Conservation (phyloP, 1,140 invertebrate species). For the Sarcophaga bullata region DNA sequence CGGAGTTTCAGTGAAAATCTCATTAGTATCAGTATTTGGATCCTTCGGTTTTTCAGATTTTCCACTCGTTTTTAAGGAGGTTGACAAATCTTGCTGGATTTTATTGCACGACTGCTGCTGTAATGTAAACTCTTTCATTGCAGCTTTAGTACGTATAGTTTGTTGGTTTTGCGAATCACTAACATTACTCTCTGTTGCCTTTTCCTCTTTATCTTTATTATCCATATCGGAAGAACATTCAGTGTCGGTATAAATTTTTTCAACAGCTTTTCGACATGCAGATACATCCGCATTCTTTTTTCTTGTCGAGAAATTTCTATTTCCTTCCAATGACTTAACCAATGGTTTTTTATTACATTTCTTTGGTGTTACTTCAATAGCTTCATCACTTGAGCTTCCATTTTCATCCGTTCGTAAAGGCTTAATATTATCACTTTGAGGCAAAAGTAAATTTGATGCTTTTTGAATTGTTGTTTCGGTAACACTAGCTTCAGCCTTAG, state of each 20-base stretch:
- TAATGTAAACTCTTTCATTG: conserved; percentile 80
- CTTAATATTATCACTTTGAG: conserved; percentile 74
- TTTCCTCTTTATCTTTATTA: conserved; percentile 53
- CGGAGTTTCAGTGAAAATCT: conserved; percentile 53
- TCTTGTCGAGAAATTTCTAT: conserved; percentile 63
- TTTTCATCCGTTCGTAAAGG: conserved; percentile 65
- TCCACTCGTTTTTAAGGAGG: background rate
- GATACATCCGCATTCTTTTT: conserved; percentile 73
- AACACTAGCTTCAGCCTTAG: conserved; percentile 27
- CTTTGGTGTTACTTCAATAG: conserved; percentile 77
- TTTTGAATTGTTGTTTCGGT: conserved; percentile 37
- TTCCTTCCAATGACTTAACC: conserved; percentile 26
- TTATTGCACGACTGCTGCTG: conserved; percentile 45
- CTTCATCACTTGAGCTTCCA: conserved; percentile 75
- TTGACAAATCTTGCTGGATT: conserved; percentile 18
- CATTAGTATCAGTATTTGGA: conserved; percentile 1
- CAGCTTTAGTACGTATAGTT: conserved; percentile 79
- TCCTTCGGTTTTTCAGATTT: conserved; percentile 43
- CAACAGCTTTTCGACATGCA: conserved; percentile 48
- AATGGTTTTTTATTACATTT: conserved; percentile 42
- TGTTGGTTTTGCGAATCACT: conserved; percentile 76
- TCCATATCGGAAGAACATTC: conserved; percentile 57
- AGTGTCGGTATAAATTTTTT: conserved; percentile 62
- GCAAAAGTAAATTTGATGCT: conserved; percentile 49
- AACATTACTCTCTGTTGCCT: conserved; percentile 68